phyloP scores from a whole-genome alignment of 2,888 invertebrate species.

The Drosophila tripunctata region DNA sequence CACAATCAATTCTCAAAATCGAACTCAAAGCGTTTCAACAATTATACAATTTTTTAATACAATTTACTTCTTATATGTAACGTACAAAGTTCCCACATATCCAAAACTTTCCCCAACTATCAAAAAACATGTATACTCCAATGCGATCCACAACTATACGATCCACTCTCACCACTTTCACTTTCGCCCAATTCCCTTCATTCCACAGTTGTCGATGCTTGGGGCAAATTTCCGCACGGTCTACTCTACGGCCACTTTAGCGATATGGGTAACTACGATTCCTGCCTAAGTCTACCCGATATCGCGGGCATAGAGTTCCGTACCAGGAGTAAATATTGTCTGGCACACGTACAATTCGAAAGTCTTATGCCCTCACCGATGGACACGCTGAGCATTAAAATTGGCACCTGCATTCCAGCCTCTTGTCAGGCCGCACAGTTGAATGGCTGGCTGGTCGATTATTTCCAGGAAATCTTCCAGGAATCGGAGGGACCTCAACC shows the following conservation, averaged over 20 bases:
- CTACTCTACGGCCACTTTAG: constrained; percentile 80
- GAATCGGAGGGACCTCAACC: neutral
- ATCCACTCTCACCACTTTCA: neutral
- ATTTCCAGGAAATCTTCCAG: constrained; percentile 36
- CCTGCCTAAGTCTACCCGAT: constrained; percentile 72
- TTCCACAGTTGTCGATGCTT: constrained; percentile 83
- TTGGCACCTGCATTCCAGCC: constrained; percentile 50
- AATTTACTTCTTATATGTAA: no score
- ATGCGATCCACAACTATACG: neutral
- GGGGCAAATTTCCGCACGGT: constrained; percentile 84
- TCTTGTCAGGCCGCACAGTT: constrained; percentile 37
- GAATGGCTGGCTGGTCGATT: constrained; percentile 36
- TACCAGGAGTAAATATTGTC: constrained; percentile 52
- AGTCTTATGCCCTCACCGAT: neutral
- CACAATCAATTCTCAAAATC: no score
- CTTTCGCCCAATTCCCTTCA: neutral
- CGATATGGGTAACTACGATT: constrained; percentile 83
- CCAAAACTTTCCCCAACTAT: no score
- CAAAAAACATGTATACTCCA: no score
- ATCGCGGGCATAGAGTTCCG: neutral
- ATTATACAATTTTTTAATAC: no score
- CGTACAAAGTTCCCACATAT: no score
- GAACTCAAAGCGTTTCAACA: no score
- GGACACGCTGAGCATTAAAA: constrained; percentile 15
- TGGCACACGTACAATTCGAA: constrained; percentile 44